Base-by-base conservation (phyloP, 2,888 invertebrate genomes). In the Apamea sordens region DNA sequence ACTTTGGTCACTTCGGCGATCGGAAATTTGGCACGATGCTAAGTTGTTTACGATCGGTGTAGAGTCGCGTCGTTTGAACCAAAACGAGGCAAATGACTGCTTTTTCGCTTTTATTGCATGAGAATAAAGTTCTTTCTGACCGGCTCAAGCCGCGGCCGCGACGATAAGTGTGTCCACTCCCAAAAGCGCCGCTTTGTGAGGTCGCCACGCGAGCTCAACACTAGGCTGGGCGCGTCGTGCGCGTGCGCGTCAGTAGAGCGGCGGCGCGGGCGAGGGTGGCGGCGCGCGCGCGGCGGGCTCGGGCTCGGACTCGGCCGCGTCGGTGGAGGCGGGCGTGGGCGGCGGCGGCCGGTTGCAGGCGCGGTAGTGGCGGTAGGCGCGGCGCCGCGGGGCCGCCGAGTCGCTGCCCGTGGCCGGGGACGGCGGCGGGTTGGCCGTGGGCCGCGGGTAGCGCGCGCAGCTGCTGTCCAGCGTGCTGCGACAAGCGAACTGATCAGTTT, bases 261-360 rank as follows among this genome's bases (percentile, higher is more conserved):
- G 85, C 11, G 47, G 67, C 7, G 67, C 44, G 67, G 67, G 28
- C 7, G 68, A 10, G 4, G 68, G 41, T 15, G 99, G 99, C 24
- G 99, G 99, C 63, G 99, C 93, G 98, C 98, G 73, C 98, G 98
- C 80, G 98, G 98, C 80, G 98, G 98, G 87, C 98, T 98, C 93
- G 89, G 97, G 92, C 93, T 99, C 99, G 44, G 98, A 98, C 94
- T 99, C 99, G 93, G 99, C 36, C 91, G 99, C 99, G 86, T 99
- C 98, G 89, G 99, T 99, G 59, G 99, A 99, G 41, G 44, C n/a
- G 32, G 99, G 99, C 0, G 99, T 99, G 41, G 99, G 99, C 21
- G 99, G 99, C 47, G 99, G 99, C 13, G 99, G 99, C 0, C 99
- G 98, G 93, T 98, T 98, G 95, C 98, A 98, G 84, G 98, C 98